Percentiles rank a stretch among this genome's conserved stretches.
Evolutionary conservation across 2,888 invertebrate species (phyloP).

Genomic region (Yponomeuta plumbellus): DNA sequence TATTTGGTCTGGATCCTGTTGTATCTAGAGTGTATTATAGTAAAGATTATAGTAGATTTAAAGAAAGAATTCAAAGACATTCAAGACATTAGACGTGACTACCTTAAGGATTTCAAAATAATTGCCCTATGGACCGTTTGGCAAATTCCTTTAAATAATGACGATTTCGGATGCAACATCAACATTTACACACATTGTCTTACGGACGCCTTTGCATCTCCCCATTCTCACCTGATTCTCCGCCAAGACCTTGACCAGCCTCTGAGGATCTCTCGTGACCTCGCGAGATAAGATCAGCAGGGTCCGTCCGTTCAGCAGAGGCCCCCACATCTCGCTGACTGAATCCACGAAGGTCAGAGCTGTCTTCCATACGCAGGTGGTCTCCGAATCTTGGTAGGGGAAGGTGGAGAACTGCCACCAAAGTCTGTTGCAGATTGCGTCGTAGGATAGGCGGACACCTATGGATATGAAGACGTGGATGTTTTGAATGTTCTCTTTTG

Average conservation of each 20-base stretch:
- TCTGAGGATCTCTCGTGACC: conserved; percentile 86
- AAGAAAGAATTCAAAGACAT: no score
- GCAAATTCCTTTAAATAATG: no score
- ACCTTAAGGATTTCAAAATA: no score
- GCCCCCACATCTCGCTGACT: conserved; percentile 91
- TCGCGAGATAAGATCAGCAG: conserved; percentile 84
- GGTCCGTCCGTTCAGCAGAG: conserved; percentile 82
- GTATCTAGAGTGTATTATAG: no score
- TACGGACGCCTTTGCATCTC: no score
- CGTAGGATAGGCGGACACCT: conserved; percentile 89
- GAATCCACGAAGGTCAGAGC: conserved; percentile 95
- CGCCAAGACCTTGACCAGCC: conserved; percentile 81
- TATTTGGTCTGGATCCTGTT: no score
- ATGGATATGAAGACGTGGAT: conserved; percentile 20
- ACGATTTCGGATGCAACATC: no score
- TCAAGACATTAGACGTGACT: no score
- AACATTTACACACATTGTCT: no score
- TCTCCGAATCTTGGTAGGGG: conserved; percentile 82
- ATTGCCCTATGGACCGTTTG: no score
- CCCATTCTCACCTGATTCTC: conserved; percentile 77
- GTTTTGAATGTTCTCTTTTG: no score
- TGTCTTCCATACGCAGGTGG: conserved; percentile 90
- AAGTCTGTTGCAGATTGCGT: conserved; percentile 86
- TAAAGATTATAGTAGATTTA: no score
- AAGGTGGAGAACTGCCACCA: conserved; percentile 92